Conservation (phyloP, 2,888 invertebrate genomes). For the Spicauda simplicius region DNA sequence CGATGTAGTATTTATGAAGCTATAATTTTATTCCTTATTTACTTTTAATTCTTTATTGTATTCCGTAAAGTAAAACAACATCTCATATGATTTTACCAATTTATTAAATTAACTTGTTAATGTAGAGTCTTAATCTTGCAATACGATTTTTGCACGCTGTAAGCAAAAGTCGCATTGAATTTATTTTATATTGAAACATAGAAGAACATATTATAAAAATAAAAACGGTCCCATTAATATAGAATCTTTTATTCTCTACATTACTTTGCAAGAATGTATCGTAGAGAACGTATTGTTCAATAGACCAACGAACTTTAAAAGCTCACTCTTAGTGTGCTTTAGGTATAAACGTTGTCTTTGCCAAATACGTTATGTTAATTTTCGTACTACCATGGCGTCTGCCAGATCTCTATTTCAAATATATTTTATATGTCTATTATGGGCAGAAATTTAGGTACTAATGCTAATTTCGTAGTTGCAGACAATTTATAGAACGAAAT, state of each 20-base stretch:
- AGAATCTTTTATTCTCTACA: not conserved
- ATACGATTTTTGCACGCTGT: too few species aligned
- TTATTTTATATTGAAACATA: too few species aligned
- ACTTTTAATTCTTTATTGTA: conserved; percentile 3
- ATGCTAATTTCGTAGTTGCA: conserved; percentile 62
- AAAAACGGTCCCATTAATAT: too few species aligned
- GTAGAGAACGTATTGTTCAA: conserved; percentile 62
- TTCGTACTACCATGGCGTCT: conserved; percentile 63
- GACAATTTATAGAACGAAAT: conserved; percentile 62
- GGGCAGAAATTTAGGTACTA: conserved; percentile 53
- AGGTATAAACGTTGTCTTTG: conserved; percentile 53
- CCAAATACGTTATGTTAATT: conserved; percentile 73
- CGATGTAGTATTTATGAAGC: not conserved
- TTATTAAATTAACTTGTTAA: not conserved
- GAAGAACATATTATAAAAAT: too few species aligned
- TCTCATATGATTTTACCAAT: not conserved
- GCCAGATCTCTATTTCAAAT: conserved; percentile 58
- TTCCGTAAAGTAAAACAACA: not conserved
- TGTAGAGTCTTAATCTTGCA: not conserved
- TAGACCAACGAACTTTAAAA: conserved; percentile 70
- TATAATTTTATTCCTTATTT: conserved; percentile 12
- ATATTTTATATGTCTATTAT: conserved; percentile 72
- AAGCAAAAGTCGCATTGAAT: too few species aligned
- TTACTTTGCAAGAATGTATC: not conserved
- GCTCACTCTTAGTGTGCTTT: conserved; percentile 42